Evolutionary conservation across 2,113 vertebrate genomes (phyloP).

Genomic region (Sinosuthora webbiana): DNA sequence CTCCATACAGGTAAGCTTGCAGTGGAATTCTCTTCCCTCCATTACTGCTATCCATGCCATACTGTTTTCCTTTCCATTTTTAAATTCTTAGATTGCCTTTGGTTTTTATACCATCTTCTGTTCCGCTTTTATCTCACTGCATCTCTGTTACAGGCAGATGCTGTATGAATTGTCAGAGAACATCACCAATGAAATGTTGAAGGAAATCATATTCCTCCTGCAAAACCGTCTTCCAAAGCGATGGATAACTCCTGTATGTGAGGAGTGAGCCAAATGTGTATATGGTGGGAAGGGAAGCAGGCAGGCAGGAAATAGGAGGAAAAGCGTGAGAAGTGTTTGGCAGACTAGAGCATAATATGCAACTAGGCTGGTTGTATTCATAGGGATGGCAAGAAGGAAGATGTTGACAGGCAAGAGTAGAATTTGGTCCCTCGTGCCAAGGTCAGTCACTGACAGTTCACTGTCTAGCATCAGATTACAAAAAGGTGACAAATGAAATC

Average conservation of each 20-base stretch:
- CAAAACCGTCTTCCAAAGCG: neutral
- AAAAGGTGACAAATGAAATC: neutral
- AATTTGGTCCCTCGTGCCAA: neutral
- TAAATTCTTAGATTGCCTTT: neutral
- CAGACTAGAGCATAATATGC: neutral
- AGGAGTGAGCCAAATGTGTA: neutral
- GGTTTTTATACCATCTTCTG: neutral
- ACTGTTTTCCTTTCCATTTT: neutral
- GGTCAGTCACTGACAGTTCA: neutral
- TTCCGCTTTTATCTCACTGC: neutral
- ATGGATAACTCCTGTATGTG: conserved; percentile 36
- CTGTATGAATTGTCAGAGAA: conserved; percentile 72
- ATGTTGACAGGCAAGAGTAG: neutral
- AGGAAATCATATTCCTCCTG: conserved; percentile 55
- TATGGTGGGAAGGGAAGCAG: neutral
- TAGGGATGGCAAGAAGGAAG: neutral
- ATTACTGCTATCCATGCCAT: neutral
- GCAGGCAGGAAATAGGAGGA: neutral
- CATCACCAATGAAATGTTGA: conserved; percentile 25
- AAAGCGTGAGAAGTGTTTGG: neutral
- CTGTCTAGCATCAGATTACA: neutral
- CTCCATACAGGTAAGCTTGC: conserved; percentile 66
- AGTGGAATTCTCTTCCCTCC: neutral
- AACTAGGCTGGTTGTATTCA: neutral
- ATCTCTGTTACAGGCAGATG: conserved; percentile 67